These are phyloP conservation scores for Spilosoma lubricipeda DNA, from an alignment of 2,888 invertebrate genomes.

Conservation along the genomic window DNA sequence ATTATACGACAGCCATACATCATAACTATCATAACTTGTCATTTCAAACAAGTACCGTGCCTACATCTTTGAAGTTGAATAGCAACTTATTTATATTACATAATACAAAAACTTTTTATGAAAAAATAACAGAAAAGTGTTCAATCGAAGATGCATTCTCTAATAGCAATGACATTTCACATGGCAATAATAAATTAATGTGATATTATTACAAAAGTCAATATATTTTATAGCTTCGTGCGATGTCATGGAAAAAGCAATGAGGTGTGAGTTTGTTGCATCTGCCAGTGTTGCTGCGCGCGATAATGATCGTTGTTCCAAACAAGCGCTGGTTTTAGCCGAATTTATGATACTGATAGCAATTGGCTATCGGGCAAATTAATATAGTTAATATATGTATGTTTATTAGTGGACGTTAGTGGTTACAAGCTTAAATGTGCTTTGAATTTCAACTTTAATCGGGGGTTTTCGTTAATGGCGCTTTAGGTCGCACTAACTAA, in stretches of 20 bases:
- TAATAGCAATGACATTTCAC: slow-evolving; percentile 25
- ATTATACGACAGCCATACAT: not conserved
- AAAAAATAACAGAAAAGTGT: not conserved
- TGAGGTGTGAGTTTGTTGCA: slow-evolving; percentile 79
- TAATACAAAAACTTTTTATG: not conserved
- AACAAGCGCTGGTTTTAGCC: slow-evolving; percentile 53
- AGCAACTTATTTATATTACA: not conserved
- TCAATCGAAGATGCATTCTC: slow-evolving; percentile 1
- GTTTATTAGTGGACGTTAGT: slow-evolving; percentile 36
- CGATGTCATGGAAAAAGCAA: slow-evolving; percentile 84
- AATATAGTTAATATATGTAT: slow-evolving; percentile 38
- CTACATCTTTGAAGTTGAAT: not conserved
- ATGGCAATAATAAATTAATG: slow-evolving; percentile 62
- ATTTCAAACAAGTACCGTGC: not conserved
- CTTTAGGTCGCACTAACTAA: not conserved
- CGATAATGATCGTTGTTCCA: slow-evolving; percentile 72
- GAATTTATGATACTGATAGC: slow-evolving; percentile 53
- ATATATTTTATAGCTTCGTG: slow-evolving; percentile 79
- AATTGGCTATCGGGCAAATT: slow-evolving; percentile 39
- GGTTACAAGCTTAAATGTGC: slow-evolving; percentile 26
- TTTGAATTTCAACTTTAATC: slow-evolving; percentile 25
- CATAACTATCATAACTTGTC: not conserved
- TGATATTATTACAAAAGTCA: slow-evolving; percentile 71
- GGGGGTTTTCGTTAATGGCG: slow-evolving; percentile 2
- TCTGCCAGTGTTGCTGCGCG: slow-evolving; percentile 71